Conservation (phyloP, 2,797 vertebrate genomes). For the Anolis apletophallus region DNA sequence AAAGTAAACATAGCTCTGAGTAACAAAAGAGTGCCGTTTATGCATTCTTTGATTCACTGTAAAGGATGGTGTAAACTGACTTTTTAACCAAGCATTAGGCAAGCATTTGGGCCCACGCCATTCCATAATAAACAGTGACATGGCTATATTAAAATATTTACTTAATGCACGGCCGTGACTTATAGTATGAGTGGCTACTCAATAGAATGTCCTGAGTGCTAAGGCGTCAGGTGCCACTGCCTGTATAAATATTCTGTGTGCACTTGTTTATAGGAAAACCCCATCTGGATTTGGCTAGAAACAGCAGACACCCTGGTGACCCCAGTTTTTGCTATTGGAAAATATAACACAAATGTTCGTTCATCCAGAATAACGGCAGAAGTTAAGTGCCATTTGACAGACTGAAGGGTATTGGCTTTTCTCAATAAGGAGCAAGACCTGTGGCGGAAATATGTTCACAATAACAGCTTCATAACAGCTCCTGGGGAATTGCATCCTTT, state of each 20-base stretch:
- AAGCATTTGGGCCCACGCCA: constrained; percentile 95
- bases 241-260: constrained; percentile 97
- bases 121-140: constrained; percentile 99
- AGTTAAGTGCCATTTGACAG: constrained; percentile 94
- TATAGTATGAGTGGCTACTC: constrained; percentile 97
- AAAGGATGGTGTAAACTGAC: constrained; percentile 94
- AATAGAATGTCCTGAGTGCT: constrained; percentile 97
- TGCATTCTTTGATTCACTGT: constrained; percentile 86
- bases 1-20: constrained; percentile 88
- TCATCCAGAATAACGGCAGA: constrained; percentile 85
- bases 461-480: constrained; percentile 68
- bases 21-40: constrained; percentile 88
- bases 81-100: constrained; percentile 97
- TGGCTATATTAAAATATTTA: constrained; percentile 99
- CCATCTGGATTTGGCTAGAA: constrained; percentile 93
- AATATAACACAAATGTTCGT: constrained; percentile 97
- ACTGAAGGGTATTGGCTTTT: constrained; percentile 89
- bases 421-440: constrained; percentile 81
- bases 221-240: constrained; percentile 98
- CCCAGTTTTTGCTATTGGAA: constrained; percentile 92
- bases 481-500: constrained; percentile 73
- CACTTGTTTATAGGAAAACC: constrained; percentile 99
- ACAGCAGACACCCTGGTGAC: constrained; percentile 91
- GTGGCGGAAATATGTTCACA: constrained; percentile 73
- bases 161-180: constrained; percentile 98